Conservation (phyloP, 2,113 vertebrate genomes). For the Miniopterus natalensis region DNA sequence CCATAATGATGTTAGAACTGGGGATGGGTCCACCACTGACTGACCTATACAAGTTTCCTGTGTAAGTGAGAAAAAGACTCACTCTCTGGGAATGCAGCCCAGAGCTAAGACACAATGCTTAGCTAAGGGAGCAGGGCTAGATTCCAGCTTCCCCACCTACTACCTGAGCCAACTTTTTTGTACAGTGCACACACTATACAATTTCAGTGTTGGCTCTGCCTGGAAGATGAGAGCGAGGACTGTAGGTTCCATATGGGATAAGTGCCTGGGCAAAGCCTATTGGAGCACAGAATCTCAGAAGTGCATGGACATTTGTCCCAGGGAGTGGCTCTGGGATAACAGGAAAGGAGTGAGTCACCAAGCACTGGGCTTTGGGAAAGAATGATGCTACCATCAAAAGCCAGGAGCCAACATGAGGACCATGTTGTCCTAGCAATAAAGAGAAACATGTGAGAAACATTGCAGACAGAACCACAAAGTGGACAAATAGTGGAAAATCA, state of each 20-base stretch:
- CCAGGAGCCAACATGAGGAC: neutral
- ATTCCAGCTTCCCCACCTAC: neutral
- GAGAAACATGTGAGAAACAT: neutral
- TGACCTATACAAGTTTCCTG: neutral
- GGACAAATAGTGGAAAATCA: neutral
- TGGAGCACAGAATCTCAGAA: neutral
- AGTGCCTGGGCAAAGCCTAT: neutral
- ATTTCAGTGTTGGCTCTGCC: neutral
- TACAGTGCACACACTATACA: neutral
- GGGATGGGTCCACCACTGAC: neutral
- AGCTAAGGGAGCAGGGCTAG: neutral
- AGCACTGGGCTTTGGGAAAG: neutral
- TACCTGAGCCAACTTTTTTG: neutral
- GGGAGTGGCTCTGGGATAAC: neutral
- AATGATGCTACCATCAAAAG: constrained; percentile 2
- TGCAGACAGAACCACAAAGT: neutral
- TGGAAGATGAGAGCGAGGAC: neutral
- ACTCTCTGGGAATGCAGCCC: neutral
- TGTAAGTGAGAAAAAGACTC: neutral
- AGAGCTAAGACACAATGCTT: neutral
- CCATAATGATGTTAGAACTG: neutral
- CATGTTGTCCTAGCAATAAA: neutral
- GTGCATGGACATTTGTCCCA: neutral
- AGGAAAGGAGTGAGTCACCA: neutral
- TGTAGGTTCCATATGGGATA: neutral